These are phyloP conservation scores for Cephalopholis sonnerati DNA, from an alignment of 2,113 vertebrate genomes.

Conservation along the genomic window DNA sequence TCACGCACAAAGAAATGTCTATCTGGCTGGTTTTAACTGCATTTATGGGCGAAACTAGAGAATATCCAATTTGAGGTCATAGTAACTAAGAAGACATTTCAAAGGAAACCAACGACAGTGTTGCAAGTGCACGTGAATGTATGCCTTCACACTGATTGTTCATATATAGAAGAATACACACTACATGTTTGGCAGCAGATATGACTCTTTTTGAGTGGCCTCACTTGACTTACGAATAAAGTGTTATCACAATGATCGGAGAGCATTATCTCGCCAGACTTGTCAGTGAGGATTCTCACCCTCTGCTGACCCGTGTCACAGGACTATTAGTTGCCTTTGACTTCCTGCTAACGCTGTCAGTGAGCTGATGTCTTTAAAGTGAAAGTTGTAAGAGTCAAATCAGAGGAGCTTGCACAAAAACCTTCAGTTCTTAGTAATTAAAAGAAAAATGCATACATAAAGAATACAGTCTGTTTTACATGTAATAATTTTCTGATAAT, in stretches of 20 bases:
- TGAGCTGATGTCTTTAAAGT: neutral
- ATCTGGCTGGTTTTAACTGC: neutral
- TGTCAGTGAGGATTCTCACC: neutral
- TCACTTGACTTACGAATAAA: neutral
- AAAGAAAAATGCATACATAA: neutral
- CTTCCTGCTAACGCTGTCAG: neutral
- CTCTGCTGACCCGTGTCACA: neutral
- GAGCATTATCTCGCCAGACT: neutral
- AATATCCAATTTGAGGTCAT: neutral
- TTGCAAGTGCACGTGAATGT: neutral
- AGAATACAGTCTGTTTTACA: neutral
- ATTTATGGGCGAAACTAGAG: neutral
- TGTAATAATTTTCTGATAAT: neutral
- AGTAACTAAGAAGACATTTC: neutral
- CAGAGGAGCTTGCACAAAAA: neutral
- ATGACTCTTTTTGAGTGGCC: neutral
- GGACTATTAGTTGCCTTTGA: neutral
- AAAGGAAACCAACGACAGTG: neutral
- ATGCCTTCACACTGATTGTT: neutral
- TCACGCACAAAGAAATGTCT: neutral
- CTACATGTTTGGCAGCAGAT: neutral
- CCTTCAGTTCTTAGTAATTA: too few relatives aligned
- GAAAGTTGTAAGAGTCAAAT: neutral
- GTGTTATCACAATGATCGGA: neutral
- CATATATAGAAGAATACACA: neutral